Evolutionary conservation across 2,888 invertebrate genomes (phyloP), one percentile per base, ranked within the genome.

Genomic region (Teinopalpus imperialis): DNA sequence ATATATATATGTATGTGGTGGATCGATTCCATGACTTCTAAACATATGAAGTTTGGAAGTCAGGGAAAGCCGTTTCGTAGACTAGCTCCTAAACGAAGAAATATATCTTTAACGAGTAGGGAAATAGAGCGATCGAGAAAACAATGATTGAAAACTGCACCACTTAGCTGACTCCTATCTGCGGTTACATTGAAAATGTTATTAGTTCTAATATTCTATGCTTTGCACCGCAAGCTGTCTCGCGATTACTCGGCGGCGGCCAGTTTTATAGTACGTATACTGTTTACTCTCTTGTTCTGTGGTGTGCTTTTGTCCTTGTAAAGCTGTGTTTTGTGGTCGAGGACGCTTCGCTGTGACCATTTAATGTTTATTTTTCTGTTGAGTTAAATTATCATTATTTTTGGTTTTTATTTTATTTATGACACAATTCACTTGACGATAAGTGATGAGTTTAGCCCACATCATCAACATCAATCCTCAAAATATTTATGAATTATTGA

Each of bases 171-270:
- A 18, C 36, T 18, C 12, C 9, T 27, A 44, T 31, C 16, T 29
- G 16, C 7, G 12, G 18, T 13, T 2, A 31, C 23, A 30, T 44
- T 56, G 26, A 10, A 58, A 57, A 58, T 53, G 55, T 58, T 63
- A 59, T 60, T 61, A 56, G 61, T 61, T 65, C 64, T 65, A 66
- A 66, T 66, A 64, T 66, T 57, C 61, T 59, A 56, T 35, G 49
- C 36, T 35, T 52, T 50, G 48, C 44, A 41, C 52, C 42, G 14
- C 42, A 34, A 45, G 48, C 42, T 40, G 36, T 56, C 49, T 47
- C 40, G 50, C 41, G 49, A 44, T 53, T 50, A 54, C 37, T 46
- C 32, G 20, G 20, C 21, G 31, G 23, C 24, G 20, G 35, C 29
- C 27, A 32, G 14, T 37, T 48, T 44, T 43, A 45, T 50, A 41